Evolutionary conservation across 2,113 vertebrate genomes (phyloP), one percentile per base, ranked within the genome.

Genomic region (Columba janthina): DNA sequence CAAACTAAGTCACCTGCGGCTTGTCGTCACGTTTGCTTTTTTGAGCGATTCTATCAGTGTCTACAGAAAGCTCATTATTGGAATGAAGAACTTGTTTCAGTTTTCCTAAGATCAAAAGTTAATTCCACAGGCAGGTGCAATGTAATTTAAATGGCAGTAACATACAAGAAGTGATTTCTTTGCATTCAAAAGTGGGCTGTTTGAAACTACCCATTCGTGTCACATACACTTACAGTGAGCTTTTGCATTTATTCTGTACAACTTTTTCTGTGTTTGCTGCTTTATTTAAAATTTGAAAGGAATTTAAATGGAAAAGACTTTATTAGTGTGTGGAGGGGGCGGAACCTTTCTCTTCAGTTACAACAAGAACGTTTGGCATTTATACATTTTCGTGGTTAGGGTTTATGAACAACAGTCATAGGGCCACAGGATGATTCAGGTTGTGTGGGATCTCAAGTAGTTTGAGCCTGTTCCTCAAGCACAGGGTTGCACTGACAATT

Each of bases 401-500:
- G 56, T 83, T 85, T 81, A 26, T 66, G 15, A 76, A 24, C 42
- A 50, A 4, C 16, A 38, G 29, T 31, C 3, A 0, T 2, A 9
- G 5, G 38, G 40, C 71, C 24, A 18, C 15, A 11, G 19, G n/a
- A 32, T 65, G 42, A 32, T 60, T 60, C 11, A 10, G 7, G 8
- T 76, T 38, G 16, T 9, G 1, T 11, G 0, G 34, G 18, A 29
- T 66, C 19, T 57, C 36, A 15, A 14, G 6, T 17, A 15, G 44
- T 28, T 10, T 19, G 17, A 81, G 40, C 54, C 48, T 32, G 10
- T 66, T 74, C 10, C 70, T 66, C 48, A 57, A 9, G 19, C 44
- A n/a, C 0, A 0, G 21, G 50, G 21, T 34, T 53, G 32, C 17
- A 40, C 50, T 42, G 32, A 4, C 12, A 31, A 1, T 78, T 61